phyloP scores from a whole-genome alignment of 2,113 vertebrate species.

The Stigmatopora argus region DNA sequence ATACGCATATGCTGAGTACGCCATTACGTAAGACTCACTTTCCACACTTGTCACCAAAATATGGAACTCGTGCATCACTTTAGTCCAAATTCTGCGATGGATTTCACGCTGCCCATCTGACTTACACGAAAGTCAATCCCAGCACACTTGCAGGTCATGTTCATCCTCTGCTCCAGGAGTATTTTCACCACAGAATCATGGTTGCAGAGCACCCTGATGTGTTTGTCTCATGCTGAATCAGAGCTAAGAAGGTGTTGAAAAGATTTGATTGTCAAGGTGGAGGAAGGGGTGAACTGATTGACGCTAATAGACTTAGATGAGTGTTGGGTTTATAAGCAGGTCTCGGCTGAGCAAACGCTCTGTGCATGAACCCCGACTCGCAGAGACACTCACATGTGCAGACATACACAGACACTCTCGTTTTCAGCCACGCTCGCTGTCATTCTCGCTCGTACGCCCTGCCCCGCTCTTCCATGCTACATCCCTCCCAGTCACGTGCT shows the following conservation, averaged over 20 bases:
- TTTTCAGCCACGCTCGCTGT: conserved; percentile 21
- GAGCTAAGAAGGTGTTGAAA: not conserved
- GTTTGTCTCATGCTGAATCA: not conserved
- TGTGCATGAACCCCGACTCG: conserved; percentile 28
- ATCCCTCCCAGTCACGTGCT: conserved; percentile 31
- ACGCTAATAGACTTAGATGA: conserved; percentile 30
- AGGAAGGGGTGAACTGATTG: not conserved
- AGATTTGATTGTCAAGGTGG: not conserved
- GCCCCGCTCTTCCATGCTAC: conserved; percentile 2
- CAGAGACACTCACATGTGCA: conserved; percentile 40
- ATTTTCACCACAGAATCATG: not conserved
- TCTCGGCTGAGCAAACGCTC: conserved; percentile 15
- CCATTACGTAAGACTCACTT: conserved; percentile 36
- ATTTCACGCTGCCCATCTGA: conserved; percentile 1
- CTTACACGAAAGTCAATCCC: conserved; percentile 1
- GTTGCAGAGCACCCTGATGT: conserved; percentile 15
- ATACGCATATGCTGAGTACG: conserved; percentile 16
- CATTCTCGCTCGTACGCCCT: conserved; percentile 16
- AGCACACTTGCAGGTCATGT: not conserved
- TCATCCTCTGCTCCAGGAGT: not conserved
- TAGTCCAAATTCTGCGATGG: not conserved
- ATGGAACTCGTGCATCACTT: conserved; percentile 13
- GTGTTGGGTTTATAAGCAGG: conserved; percentile 37
- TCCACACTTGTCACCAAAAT: conserved; percentile 28
- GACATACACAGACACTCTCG: conserved; percentile 27